Evolutionary conservation across 1,140 invertebrate genomes (phyloP).

Genomic region (Oryctes rhinoceros): DNA sequence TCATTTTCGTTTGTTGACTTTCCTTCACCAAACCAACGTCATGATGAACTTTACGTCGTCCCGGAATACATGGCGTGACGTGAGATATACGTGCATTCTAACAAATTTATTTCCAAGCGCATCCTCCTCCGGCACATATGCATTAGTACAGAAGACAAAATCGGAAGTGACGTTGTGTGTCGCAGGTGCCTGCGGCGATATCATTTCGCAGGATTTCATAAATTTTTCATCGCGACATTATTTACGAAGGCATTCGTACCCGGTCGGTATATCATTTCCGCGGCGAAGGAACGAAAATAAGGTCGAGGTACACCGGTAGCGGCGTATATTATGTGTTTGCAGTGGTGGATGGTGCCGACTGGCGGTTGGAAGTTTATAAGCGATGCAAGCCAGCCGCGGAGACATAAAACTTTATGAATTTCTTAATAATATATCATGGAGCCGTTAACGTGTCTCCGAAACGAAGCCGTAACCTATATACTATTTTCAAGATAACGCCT

Average conservation of each 20-base stretch:
- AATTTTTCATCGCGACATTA: slow-evolving; percentile 11
- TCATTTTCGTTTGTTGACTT: too few species aligned
- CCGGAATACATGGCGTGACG: too few species aligned
- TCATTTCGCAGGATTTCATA: slow-evolving; percentile 8
- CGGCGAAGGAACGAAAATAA: background rate
- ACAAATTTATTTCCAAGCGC: too few species aligned
- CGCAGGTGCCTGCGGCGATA: background rate
- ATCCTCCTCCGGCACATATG: too few species aligned
- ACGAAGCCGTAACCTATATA: too few species aligned
- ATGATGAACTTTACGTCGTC: too few species aligned
- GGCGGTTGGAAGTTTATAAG: background rate
- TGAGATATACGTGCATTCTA: too few species aligned
- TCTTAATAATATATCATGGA: background rate
- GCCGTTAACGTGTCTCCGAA: too few species aligned
- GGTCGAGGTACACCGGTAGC: background rate
- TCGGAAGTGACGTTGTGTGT: background rate
- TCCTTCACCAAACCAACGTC: too few species aligned
- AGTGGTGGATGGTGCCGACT: background rate
- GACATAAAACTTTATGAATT: background rate
- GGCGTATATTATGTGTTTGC: background rate
- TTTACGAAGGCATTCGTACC: background rate
- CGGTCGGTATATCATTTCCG: background rate
- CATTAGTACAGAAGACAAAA: too few species aligned
- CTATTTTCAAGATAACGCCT: too few species aligned
- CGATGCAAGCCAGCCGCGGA: background rate